Base-by-base conservation (phyloP, 2,113 vertebrate species). In the Amphiprion ocellaris region DNA sequence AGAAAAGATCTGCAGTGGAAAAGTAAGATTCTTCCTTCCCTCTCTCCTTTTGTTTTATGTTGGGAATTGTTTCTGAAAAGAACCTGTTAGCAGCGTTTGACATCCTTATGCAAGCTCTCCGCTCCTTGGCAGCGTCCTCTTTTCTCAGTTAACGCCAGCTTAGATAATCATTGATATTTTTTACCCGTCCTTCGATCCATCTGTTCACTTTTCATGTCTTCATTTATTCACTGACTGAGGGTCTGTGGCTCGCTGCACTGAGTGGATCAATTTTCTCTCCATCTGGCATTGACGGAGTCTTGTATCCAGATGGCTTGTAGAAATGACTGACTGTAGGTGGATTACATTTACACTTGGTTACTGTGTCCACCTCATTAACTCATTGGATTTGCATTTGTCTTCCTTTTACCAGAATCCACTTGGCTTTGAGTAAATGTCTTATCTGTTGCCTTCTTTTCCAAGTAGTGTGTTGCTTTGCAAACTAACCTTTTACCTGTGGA, bases 1-100 rank as follows among this genome's bases (percentile, higher is more conserved):
- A 99, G 95, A 99, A 99, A 82, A 94, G 98, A n/a, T 99, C 98
- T 8, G 98, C 97, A 17, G 98, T 99, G n/a, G 98, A 99, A 88
- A 99, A 99, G 98, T 99, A 95, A 96, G 93, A 26, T 26, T 2
- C 26, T 26, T 26, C 26, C 28, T 55, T 15, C 58, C 47, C 33
- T 50, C 16, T 4, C 53, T 63, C 58, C 26, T 15, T 50, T 23
- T 52, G 28, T 37, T 39, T 53, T 46, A 14, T 6, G 16, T 23
- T 14, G 52, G 72, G 1, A 58, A 53, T 15, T 41, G 23, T 54
- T 50, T 81, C 33, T 46, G 10, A 69, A 10, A 62, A 56, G 7
- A 64, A 24, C 21, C 55, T 21, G 0, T 75, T 64, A 19, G 53
- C 54, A 24, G 53, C 5, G 41, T 65, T 53, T 53, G 49, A 46